Conservation (phyloP, 1,140 invertebrate species). For the Drosophila hydei region DNA sequence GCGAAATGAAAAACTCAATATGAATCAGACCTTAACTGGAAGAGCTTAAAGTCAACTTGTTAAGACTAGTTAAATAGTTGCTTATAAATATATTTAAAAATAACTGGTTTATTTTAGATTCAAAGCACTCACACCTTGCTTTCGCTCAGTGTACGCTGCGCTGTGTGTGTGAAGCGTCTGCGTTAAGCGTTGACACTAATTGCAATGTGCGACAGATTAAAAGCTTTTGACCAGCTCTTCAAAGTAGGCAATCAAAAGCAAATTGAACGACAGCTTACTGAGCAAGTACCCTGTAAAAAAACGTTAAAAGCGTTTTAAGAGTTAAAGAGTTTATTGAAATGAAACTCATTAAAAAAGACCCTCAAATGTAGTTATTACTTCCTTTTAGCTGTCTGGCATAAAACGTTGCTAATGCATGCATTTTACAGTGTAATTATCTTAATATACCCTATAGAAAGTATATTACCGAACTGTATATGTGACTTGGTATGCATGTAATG, state of each 20-base stretch:
- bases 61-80: too few species aligned
- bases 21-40: too few species aligned
- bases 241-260: conserved; percentile 61
- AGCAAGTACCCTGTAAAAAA: conserved; percentile 19
- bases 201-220: conserved; percentile 68
- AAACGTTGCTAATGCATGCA: too few species aligned
- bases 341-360: too few species aligned
- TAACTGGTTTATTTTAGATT: not conserved
- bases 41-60: too few species aligned
- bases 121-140: not conserved
- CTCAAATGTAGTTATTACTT: too few species aligned
- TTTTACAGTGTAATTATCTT: too few species aligned
- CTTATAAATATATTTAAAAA: too few species aligned
- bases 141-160: conserved; percentile 1
- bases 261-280: conserved; percentile 3
- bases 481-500: too few species aligned
- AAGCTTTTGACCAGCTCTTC: conserved; percentile 40
- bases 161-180: conserved; percentile 15
- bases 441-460: too few species aligned
- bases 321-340: not conserved
- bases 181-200: conserved; percentile 64
- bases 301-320: not conserved
- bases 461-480: too few species aligned
- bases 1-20: conserved; percentile 14
- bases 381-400: too few species aligned